These are phyloP conservation scores for Rhingia campestris DNA, from an alignment of 2,888 invertebrate genomes.

Conservation along the genomic window DNA sequence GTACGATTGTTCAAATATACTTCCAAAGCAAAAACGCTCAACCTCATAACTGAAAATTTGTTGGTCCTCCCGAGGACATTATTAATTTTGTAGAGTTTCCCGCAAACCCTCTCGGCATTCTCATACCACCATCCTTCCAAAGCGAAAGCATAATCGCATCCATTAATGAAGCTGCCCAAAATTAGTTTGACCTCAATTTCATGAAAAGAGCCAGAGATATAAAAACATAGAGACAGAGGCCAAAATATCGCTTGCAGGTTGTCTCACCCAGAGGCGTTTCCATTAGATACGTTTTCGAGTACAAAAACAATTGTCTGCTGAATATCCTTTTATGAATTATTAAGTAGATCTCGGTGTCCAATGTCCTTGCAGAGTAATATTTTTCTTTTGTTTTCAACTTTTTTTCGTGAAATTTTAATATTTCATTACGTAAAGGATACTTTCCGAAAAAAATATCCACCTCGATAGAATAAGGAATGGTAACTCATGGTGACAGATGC, in stretches of 20 bases:
- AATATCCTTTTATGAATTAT: conserved; percentile 56
- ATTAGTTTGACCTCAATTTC: conserved; percentile 61
- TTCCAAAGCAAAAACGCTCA: not conserved
- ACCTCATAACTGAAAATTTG: conserved; percentile 28
- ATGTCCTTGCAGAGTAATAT: conserved; percentile 43
- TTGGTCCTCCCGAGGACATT: conserved; percentile 1
- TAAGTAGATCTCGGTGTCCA: conserved; percentile 41
- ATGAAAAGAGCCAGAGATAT: not conserved
- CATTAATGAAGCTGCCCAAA: conserved; percentile 49
- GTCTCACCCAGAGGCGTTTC: not conserved
- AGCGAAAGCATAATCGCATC: conserved; percentile 37
- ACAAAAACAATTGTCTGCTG: conserved; percentile 43
- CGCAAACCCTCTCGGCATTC: not conserved
- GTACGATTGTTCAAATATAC: not conserved
- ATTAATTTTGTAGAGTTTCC: not conserved
- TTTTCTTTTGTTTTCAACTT: conserved; percentile 15
- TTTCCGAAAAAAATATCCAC: not conserved
- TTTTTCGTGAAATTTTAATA: conserved; percentile 38
- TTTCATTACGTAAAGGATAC: conserved; percentile 40
- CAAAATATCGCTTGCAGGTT: not conserved
- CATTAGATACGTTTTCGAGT: not conserved
- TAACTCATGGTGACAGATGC: conserved; percentile 50
- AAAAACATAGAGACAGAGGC: not conserved
- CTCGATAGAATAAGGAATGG: conserved; percentile 13
- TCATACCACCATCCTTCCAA: not conserved